Base-by-base conservation (phyloP, 2,797 vertebrate genomes). In the Gallinago solitaria region DNA sequence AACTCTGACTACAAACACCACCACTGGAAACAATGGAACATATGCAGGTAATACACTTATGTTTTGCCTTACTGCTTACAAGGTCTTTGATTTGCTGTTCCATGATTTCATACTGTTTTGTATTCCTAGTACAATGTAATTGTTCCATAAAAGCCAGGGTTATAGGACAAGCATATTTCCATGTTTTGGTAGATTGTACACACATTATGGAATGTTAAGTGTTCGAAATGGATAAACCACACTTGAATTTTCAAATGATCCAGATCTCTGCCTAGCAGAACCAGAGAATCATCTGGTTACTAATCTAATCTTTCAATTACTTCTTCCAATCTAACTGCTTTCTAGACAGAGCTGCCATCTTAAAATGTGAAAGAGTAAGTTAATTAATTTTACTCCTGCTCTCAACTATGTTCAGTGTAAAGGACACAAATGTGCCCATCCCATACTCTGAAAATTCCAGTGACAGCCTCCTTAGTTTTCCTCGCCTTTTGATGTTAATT, bases 11-110 rank as follows among this genome's bases (percentile, higher is more conserved):
- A 17, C 86, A 77, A 95, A 95, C 48, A 96, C 83, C 64, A 90
- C 45, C 59, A 95, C 92, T 51, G 88, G 87, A 87, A 96, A 92
- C 79, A 88, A 95, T 5, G 75, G 83, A 95, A 80, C 45, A 43
- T 70, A 33, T 45, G 39, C 94, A 98, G 98, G 98, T 98, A 98
- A 97, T 35, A 21, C 5, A 81, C 2, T 30, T 16, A 19, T 53
- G 53, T 76, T 88, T 65, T 19, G 37, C 30, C 91, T 79, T 45
- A 89, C 53, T 63, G 64, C 19, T 87, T 71, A 45, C 14, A 65
- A 74, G 20, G 15, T 14, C 5, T 64, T 54, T 50, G 28, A 73
- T 61, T 83, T 89, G 51, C n/a, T 48, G 12, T 47, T 65, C 19
- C 43, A 11, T 12, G 13, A 39, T 39, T 57, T 61, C 12, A 54